phyloP scores from a whole-genome alignment of 2,113 vertebrate species.

The Phyllostomus discolor region DNA sequence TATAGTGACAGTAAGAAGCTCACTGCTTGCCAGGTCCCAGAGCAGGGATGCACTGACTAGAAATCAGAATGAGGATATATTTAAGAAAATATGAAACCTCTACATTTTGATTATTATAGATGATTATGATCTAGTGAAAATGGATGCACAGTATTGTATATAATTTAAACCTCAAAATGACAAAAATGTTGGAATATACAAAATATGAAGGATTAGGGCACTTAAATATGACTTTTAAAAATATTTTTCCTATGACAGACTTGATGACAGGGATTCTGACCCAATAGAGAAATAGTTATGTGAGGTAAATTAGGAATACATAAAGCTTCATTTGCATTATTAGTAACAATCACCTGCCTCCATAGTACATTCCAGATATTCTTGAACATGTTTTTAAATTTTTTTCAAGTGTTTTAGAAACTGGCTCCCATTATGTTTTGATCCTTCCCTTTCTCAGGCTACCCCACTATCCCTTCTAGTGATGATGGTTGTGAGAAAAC shows the following conservation, averaged over 20 bases:
- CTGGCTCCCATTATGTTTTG: neutral
- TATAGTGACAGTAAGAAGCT: neutral
- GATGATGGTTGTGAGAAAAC: neutral
- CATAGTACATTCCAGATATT: neutral
- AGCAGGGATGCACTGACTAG: neutral
- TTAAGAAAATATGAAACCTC: neutral
- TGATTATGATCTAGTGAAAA: neutral
- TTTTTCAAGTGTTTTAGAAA: neutral
- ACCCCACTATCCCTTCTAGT: neutral
- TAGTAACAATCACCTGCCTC: neutral
- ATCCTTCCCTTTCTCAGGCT: neutral
- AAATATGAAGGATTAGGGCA: neutral
- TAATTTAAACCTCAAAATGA: neutral
- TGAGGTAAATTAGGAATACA: neutral
- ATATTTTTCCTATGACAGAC: neutral
- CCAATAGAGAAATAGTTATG: neutral
- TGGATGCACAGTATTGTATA: neutral
- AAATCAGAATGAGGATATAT: neutral
- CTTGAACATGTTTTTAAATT: neutral
- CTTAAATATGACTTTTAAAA: neutral
- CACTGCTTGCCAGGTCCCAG: fast-evolving
- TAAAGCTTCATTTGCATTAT: neutral
- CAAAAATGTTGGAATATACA: neutral
- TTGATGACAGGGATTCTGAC: neutral
- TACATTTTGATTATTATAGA: neutral